phyloP scores from a whole-genome alignment of 2,113 vertebrate genomes.

The Psittacula cyanocephala region DNA sequence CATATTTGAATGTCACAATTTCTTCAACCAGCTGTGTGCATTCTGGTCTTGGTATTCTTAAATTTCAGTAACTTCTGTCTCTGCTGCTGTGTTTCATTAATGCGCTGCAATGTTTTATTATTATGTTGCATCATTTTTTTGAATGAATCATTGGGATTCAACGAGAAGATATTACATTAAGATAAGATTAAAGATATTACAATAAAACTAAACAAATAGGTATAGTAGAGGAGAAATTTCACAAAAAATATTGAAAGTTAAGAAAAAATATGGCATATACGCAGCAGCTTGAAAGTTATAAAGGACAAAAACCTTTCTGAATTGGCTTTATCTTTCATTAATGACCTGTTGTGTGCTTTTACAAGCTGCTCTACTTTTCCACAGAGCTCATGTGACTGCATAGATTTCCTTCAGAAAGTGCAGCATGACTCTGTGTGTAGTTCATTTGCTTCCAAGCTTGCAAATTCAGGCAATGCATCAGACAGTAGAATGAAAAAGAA shows the following conservation, averaged over 20 bases:
- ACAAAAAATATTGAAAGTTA: background rate
- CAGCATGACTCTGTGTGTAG: conserved; percentile 22
- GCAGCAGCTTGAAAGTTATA: conserved; percentile 9
- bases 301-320: conserved; percentile 2
- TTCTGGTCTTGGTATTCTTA: background rate
- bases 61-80: background rate
- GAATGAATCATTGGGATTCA: background rate
- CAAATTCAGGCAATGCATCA: conserved; percentile 22
- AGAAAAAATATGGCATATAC: background rate
- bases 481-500: background rate
- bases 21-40: background rate
- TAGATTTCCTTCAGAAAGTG: conserved; percentile 27
- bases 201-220: background rate
- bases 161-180: background rate
- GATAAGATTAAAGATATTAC: background rate
- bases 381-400: conserved; percentile 28
- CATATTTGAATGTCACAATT: background rate
- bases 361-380: conserved; percentile 28
- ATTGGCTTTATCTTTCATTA: conserved; percentile 64
- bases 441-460: conserved; percentile 35
- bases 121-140: background rate
- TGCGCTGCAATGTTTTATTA: background rate
- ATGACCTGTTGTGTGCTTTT: conserved; percentile 26
- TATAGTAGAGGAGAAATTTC: background rate
- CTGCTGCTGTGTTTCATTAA: background rate